Percentiles rank a stretch among this genome's conserved stretches.
Evolutionary conservation across 1,140 invertebrate species (phyloP).

Genomic region (Rhagoletis zephyria): DNA sequence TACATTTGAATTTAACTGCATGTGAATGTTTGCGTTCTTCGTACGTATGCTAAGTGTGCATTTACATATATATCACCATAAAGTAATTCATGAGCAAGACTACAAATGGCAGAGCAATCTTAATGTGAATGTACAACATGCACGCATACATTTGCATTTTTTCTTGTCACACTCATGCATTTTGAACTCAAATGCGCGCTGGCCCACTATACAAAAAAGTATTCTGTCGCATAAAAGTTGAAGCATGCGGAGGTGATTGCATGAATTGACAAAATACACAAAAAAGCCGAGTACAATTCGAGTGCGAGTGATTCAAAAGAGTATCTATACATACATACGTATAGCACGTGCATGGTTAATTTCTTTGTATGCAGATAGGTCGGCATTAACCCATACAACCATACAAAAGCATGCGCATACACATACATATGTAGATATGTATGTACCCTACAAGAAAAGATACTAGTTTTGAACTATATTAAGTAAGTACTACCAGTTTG

Average conservation of each 20-base stretch:
- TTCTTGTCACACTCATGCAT: background rate
- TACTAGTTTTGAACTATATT: too few species aligned
- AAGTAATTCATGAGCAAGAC: conserved; percentile 10
- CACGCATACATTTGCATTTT: conserved; percentile 22
- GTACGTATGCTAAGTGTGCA: background rate
- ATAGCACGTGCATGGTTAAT: background rate
- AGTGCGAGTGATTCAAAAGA: background rate
- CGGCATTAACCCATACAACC: background rate
- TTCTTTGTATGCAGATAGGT: background rate
- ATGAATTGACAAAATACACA: background rate
- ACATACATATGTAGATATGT: background rate
- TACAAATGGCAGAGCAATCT: conserved; percentile 37
- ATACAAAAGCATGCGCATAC: background rate
- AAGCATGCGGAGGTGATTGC: background rate
- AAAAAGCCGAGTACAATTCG: background rate
- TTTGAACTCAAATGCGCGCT: background rate
- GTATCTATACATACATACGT: background rate
- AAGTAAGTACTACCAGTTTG: too few species aligned
- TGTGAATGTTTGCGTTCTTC: background rate
- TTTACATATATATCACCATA: background rate
- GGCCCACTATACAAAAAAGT: background rate
- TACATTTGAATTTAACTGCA: background rate
- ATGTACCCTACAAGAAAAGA: too few species aligned
- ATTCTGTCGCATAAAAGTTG: background rate
- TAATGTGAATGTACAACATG: background rate